Percentiles rank a stretch among this genome's conserved stretches.
These are phyloP conservation scores for Idaea aversata DNA, from an alignment of 2,888 invertebrate genomes.

Conservation along the genomic window DNA sequence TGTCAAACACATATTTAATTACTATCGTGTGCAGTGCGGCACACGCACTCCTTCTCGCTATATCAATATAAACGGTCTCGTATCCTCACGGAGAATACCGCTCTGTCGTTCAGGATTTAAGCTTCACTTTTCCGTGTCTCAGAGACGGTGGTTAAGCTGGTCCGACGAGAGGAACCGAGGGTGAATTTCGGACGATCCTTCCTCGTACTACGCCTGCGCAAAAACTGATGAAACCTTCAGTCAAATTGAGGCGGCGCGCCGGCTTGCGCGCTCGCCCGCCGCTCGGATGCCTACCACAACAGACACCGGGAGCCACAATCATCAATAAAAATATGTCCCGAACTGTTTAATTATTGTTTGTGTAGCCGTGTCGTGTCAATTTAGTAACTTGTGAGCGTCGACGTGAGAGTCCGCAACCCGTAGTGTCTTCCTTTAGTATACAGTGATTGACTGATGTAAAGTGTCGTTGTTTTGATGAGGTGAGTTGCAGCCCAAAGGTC, in stretches of 20 bases:
- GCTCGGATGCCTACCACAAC: conserved; percentile 56
- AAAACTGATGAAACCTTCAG: conserved; percentile 55
- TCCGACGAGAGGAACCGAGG: conserved; percentile 33
- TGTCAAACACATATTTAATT: conserved; percentile 80
- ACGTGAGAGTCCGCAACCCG: conserved; percentile 44
- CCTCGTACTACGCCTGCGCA: conserved; percentile 67
- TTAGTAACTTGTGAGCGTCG: conserved; percentile 45
- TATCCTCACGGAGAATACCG: conserved; percentile 1
- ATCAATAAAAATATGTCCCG: conserved; percentile 65
- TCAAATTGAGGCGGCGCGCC: conserved; percentile 77
- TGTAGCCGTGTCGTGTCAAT: conserved; percentile 61
- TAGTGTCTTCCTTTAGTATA: conserved; percentile 70
- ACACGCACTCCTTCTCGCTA: conserved; percentile 60
- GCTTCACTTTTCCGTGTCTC: conserved; percentile 21
- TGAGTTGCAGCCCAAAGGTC: conserved; percentile 64
- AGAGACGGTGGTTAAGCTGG: conserved; percentile 35
- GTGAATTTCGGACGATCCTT: conserved; percentile 76
- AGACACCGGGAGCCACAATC: conserved; percentile 50
- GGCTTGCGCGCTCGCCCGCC: conserved; percentile 81
- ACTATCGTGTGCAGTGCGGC: conserved; percentile 79
- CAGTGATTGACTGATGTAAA: conserved; percentile 38
- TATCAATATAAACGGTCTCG: conserved; percentile 9
- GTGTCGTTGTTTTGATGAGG: conserved; percentile 69
- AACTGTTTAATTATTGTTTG: conserved; percentile 43
- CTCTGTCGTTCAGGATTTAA: conserved; percentile 14